Base-by-base conservation (phyloP, 2,797 vertebrate species). In the Gastrophryne carolinensis region DNA sequence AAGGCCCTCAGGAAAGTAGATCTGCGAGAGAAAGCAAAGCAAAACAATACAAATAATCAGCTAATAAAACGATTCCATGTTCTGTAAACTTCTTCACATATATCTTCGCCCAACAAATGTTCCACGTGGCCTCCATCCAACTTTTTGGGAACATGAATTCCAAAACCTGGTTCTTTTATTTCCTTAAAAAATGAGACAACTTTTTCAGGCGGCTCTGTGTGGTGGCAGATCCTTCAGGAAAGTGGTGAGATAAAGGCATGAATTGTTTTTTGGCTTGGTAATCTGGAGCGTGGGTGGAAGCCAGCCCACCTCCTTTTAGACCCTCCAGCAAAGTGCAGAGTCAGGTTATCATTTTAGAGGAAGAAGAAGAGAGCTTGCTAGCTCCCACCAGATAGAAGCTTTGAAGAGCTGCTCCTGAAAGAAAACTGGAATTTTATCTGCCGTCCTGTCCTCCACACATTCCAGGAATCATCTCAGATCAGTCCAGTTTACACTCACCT, bases 261-360 rank as follows among this genome's bases (percentile, higher is more conserved):
- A 65, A 74, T 81, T 84, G 79, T 77, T 80, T 77, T 82, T 80
- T 79, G 60, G 61, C 21, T 30, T 69, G 79, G 83, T 73, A 39
- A 61, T 70, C 66, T 66, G 58, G 49, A 78, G 82, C 78, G 84
- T 87, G 85, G 87, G 86, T 79, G 83, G 79, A 35, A 85, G 75
- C 81, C 82, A 79, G 63, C 81, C 84, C 82, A 80, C 75, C 75
- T 78, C 78, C 64, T 61, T 67, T 73, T 61, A 73, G 73, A 63
- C 73, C 67, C 62, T 70, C 68, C 44, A 79, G 75, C 75, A 79
- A 77, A 81, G 80, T 80, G 81, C 76, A 80, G 72, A 78, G 68
- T 63, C 69, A 72, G 75, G 81, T 82, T 81, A 80, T 80, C 80
- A 82, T 54, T 67, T 65, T 72, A 71, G 81, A 74, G 79, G 81